Conservation (phyloP, 2,888 invertebrate species). For the Rhagonycha lutea region DNA sequence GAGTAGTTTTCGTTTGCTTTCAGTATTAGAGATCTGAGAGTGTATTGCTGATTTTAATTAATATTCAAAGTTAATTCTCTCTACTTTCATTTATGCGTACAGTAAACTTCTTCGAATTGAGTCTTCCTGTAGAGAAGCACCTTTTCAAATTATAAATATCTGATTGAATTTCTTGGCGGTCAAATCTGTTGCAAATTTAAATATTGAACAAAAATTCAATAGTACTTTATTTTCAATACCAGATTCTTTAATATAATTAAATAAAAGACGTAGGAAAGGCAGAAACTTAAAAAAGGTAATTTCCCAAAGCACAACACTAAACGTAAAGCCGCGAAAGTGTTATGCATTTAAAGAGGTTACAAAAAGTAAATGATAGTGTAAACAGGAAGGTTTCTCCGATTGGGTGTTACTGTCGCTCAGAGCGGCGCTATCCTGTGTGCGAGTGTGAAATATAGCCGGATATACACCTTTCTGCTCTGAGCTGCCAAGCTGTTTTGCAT, state of each 20-base stretch:
- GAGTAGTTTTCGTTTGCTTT: constrained; percentile 39
- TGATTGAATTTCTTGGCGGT: constrained; percentile 14
- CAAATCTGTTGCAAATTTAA: constrained; percentile 13
- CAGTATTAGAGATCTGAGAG: constrained; percentile 34
- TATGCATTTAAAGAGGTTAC: constrained; percentile 54
- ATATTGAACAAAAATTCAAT: not conserved
- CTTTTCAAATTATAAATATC: constrained; percentile 4
- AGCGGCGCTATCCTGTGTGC: constrained; percentile 36
- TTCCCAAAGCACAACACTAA: constrained; percentile 46
- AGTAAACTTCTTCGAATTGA: constrained; percentile 28
- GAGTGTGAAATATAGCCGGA: constrained; percentile 45
- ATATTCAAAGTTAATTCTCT: constrained; percentile 35
- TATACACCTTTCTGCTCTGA: constrained; percentile 42
- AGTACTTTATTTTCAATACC: constrained; percentile 16
- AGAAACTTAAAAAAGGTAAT: constrained; percentile 42
- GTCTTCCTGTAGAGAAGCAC: not conserved
- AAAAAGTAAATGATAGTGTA: constrained; percentile 52
- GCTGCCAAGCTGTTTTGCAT: constrained; percentile 50
- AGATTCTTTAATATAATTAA: constrained; percentile 20
- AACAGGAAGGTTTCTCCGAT: constrained; percentile 46
- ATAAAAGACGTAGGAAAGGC: constrained; percentile 2
- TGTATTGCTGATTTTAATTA: constrained; percentile 42
- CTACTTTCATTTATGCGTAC: constrained; percentile 31
- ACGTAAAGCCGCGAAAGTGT: constrained; percentile 46
- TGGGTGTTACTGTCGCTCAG: constrained; percentile 40